Evolutionary conservation across 2,113 vertebrate genomes (phyloP).

Genomic region (Dipodomys spectabilis): DNA sequence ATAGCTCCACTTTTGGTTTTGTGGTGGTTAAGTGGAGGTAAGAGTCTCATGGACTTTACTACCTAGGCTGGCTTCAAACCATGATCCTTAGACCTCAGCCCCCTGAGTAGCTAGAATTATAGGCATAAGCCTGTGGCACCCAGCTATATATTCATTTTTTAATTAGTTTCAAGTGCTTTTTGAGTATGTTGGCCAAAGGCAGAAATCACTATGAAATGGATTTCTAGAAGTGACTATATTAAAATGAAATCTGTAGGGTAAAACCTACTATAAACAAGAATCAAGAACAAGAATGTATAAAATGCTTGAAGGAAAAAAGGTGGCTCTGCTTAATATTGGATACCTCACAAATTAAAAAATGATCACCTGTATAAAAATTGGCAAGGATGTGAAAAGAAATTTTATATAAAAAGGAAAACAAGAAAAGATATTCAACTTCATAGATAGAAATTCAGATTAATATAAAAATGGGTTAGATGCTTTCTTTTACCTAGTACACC

Average conservation of each 20-base stretch:
- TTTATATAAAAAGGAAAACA: constrained; percentile 6
- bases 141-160: no score
- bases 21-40: no score
- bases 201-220: constrained; percentile 17
- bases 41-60: no score
- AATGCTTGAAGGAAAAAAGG: background rate
- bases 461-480: background rate
- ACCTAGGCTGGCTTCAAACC: no score
- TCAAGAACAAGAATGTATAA: background rate
- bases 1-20: no score
- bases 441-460: constrained; percentile 5
- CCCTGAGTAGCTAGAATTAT: no score
- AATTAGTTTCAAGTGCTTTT: background rate
- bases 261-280: background rate
- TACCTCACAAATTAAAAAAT: background rate
- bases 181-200: background rate
- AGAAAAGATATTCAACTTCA: background rate
- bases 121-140: no score
- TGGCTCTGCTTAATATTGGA: background rate
- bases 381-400: background rate
- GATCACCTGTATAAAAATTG: background rate
- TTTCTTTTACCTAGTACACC: background rate
- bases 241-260: background rate
- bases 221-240: background rate
- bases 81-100: no score